Conservation (phyloP, 2,113 vertebrate genomes). For the Pao palembangensis region DNA sequence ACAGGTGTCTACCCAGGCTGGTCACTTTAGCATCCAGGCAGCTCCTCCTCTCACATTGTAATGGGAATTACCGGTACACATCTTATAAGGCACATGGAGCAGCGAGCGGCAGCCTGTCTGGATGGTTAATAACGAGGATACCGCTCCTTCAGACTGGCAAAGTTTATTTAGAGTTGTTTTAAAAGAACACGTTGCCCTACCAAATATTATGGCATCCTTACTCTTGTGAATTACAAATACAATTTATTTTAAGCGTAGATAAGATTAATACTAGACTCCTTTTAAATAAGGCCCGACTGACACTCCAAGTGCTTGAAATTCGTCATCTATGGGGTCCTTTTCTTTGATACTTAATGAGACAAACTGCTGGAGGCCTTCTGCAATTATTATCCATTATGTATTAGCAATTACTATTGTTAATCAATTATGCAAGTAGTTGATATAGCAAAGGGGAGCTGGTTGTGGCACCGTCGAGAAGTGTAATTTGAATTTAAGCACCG, state of each 20-base stretch:
- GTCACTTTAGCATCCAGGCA: constrained; percentile 36
- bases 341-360: background rate
- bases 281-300: constrained; percentile 11
- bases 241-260: background rate
- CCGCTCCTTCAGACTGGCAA: background rate
- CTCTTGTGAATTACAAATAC: background rate
- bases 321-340: background rate
- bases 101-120: constrained; percentile 32
- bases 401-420: constrained; percentile 47
- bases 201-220: background rate
- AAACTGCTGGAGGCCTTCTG: constrained; percentile 18
- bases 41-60: constrained; percentile 29
- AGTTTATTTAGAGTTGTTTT: constrained; percentile 1
- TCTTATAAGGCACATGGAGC: constrained; percentile 28
- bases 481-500: constrained; percentile 24
- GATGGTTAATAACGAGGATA: constrained; percentile 26
- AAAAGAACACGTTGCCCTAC: background rate
- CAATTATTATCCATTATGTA: constrained; percentile 55
- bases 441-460: constrained; percentile 11
- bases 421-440: constrained; percentile 43
- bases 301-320: constrained; percentile 1
- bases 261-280: background rate
- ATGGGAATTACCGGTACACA: constrained; percentile 29
- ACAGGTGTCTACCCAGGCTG: constrained; percentile 43
- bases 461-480: background rate